Evolutionary conservation across 2,113 vertebrate genomes (phyloP), one percentile per base, ranked within the genome.

Genomic region (Beaufortia kweichowensis): DNA sequence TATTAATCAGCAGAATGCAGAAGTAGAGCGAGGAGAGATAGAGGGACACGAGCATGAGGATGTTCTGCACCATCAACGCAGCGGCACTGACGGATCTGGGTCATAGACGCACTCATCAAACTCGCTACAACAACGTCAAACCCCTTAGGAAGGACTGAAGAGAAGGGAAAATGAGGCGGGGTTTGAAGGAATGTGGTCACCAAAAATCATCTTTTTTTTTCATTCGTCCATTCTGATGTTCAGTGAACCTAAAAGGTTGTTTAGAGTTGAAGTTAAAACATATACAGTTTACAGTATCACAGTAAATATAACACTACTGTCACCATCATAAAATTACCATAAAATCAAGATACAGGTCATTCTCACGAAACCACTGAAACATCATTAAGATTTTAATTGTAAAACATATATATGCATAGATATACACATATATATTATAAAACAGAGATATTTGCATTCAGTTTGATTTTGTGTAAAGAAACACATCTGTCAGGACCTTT

Each of bases 11-110:
- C 28, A 61, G 33, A 55, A 79, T 19, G 43, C 15, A 35, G 23
- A 46, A 29, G 10, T 29, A 17, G 80, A 43, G 28, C 33, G 26
- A 35, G 21, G 41, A 69, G 70, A 81, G 81, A 84, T 78, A 79
- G 39, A 56, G 68, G 24, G 63, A 82, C 78, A 79, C 63, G 68
- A 67, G 68, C 17, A 39, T 31, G 62, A 56, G 21, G 62, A 67
- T 81, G 60, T 83, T 79, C 82, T 77, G 57, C n/a, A 50, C 71
- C 48, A 9, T 62, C 31, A 64, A n/a, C 62, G 19, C 31, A 41
- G 81, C 86, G 81, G 82, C 81, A 60, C 87, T 90, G 90, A 92
- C 88, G 90, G 90, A 92, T 89, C 87, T 91, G 84, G 92, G 90
- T 90, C 91, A 89, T 23, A 19, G 60, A 65, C 48, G 28, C 59